A percentile compares a stretch with the other conserved stretches of the same genome.
phyloP scores from a whole-genome alignment of 2,113 vertebrate species.

The Azemiops feae region DNA sequence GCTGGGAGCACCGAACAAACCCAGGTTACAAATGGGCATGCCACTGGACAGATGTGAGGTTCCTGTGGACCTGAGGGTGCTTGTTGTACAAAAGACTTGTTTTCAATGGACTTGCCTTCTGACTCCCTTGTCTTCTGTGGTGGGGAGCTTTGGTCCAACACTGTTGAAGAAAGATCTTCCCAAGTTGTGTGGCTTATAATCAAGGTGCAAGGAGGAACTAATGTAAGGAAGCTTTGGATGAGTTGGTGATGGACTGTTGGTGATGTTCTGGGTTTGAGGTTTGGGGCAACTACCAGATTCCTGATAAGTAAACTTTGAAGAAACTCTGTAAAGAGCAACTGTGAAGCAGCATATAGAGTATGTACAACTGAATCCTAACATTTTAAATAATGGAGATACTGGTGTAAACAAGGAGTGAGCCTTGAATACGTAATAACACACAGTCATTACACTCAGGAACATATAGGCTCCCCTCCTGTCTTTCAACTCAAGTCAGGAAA shows the following conservation, averaged over 20 bases:
- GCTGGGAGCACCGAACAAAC: conserved; percentile 66
- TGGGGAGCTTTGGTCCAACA: conserved; percentile 77
- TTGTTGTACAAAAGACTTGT: conserved; percentile 37
- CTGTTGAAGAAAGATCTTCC: conserved; percentile 69
- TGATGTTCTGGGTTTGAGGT: conserved; percentile 49
- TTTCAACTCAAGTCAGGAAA: neutral
- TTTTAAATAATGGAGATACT: conserved; percentile 34
- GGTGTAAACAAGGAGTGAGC: conserved; percentile 27
- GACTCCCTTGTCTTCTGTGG: conserved; percentile 42
- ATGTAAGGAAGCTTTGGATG: conserved; percentile 37
- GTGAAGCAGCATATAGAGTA: conserved; percentile 22
- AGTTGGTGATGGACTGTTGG: conserved; percentile 43
- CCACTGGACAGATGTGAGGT: conserved; percentile 62
- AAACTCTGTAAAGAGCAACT: conserved; percentile 34
- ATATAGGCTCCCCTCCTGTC: neutral
- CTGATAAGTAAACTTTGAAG: conserved; percentile 9
- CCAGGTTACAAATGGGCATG: conserved; percentile 47
- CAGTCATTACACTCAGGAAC: neutral
- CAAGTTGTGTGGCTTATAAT: conserved; percentile 46
- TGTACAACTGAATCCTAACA: conserved; percentile 32
- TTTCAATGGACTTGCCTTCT: conserved; percentile 42
- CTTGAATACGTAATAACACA: neutral
- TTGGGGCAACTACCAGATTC: conserved; percentile 45
- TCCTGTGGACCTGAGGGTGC: conserved; percentile 43
- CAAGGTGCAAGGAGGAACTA: conserved; percentile 37